These are phyloP conservation scores for Puma concolor DNA, from an alignment of 2,113 vertebrate species.

Conservation along the genomic window DNA sequence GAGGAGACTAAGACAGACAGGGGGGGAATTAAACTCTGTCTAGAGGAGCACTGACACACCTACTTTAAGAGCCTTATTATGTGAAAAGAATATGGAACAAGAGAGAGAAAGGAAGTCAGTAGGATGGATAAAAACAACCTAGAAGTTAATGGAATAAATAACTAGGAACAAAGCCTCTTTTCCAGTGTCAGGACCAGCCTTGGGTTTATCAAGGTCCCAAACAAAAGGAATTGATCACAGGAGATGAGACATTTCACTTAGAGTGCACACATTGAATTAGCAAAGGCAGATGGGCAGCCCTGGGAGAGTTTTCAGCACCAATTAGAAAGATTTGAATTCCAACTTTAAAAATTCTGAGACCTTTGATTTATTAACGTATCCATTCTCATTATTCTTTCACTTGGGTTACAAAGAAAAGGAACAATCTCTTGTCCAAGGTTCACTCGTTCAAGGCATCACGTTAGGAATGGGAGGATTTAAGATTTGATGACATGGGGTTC, in stretches of 20 bases:
- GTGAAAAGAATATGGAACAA: not conserved
- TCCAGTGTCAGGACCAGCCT: not conserved
- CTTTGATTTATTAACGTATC: not conserved
- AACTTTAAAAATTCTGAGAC: not conserved
- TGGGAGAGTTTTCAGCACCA: not conserved
- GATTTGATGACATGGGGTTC: not conserved
- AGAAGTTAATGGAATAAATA: not conserved
- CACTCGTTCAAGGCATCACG: not conserved
- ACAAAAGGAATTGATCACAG: not conserved
- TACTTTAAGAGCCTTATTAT: not conserved
- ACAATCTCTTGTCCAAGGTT: not conserved
- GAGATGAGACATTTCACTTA: not conserved
- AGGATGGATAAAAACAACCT: not conserved
- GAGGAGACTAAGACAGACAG: not conserved
- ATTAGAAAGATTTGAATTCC: not conserved
- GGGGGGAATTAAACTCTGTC: constrained; percentile 14
- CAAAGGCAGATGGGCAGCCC: not conserved
- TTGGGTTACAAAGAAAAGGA: not conserved
- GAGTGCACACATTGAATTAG: not conserved
- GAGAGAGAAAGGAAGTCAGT: constrained; percentile 46
- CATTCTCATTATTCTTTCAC: not conserved
- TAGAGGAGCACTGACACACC: not conserved
- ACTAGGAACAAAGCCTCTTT: not conserved
- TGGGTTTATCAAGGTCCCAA: not conserved
- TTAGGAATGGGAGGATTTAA: not conserved